Evolutionary conservation across 2,797 vertebrate species (phyloP), one percentile per base, ranked within the genome.

Genomic region (Acipenser ruthenus): DNA sequence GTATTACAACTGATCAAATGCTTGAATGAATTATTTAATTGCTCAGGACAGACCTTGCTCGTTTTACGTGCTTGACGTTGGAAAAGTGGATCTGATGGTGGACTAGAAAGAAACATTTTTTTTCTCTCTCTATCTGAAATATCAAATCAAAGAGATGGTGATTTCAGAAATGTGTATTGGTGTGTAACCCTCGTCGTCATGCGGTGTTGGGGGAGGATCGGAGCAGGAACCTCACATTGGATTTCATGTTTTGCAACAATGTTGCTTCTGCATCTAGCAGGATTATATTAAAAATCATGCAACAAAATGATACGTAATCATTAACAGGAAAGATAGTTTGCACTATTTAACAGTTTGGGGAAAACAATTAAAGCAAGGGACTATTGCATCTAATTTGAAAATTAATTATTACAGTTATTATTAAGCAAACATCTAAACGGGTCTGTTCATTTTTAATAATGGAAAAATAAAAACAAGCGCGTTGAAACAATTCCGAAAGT

Each of bases 11-110:
- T 64, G 71, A 68, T 62, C 67, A 60, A 68, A 68, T 60, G 80
- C 79, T 82, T 84, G 74, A 77, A 85, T 84, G 82, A 84, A 83
- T 84, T 77, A 83, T 85, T 83, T 53, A 80, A 75, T 67, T 73
- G 74, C 58, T 66, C 72, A 47, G 65, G 70, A 73, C 73, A 64
- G 69, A 79, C 72, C 74, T 71, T 76, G 69, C 68, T 72, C 68
- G 62, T 37, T 72, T 74, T 76, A 74, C 77, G 77, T 70, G 71
- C 69, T 70, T 68, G 74, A 75, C 73, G 78, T 78, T 73, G 71
- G 67, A 63, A 68, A 65, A 49, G 70, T 61, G 70, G 73, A 71
- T 75, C 79, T 65, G 64, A 79, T 80, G 82, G 81, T 79, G 77
- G 83, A 86, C 74, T 79, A 77, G 71, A 71, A 60, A 67, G 37